Conservation (phyloP, 2,113 vertebrate species). For the Phyllostomus hastatus region DNA sequence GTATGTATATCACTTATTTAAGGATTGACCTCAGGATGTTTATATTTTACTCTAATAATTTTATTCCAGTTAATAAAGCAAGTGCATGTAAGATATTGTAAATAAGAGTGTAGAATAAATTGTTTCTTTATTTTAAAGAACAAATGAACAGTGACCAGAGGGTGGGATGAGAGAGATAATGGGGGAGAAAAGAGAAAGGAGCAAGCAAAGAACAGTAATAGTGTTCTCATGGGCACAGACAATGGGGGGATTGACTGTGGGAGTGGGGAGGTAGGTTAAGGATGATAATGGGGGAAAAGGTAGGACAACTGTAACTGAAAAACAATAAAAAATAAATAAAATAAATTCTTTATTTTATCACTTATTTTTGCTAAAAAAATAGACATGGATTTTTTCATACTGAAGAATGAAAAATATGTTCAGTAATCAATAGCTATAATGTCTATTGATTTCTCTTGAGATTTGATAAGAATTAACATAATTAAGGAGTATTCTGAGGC, state of each 20-base stretch:
- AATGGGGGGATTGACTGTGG: too few species aligned
- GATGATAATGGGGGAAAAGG: too few species aligned
- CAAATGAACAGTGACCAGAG: too few species aligned
- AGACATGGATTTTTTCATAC: background rate
- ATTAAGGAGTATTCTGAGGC: background rate
- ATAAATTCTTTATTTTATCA: background rate
- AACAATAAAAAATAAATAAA: too few species aligned
- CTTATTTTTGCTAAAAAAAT: background rate
- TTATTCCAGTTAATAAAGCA: background rate
- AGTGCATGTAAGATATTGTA: background rate
- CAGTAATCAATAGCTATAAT: background rate
- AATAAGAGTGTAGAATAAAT: background rate
- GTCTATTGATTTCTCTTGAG: constrained; percentile 23
- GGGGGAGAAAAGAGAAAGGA: too few species aligned
- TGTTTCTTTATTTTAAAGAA: too few species aligned
- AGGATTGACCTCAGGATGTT: background rate
- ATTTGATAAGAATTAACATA: background rate
- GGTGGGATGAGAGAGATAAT: too few species aligned
- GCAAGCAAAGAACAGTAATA: too few species aligned
- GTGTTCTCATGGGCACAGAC: too few species aligned
- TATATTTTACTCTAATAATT: background rate
- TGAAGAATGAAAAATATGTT: background rate
- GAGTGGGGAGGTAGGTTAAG: too few species aligned
- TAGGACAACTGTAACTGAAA: too few species aligned
- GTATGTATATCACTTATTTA: background rate